A percentile compares a stretch with the other conserved stretches of the same genome.
Conservation (phyloP, 2,888 invertebrate genomes). For the Enchytraeus crypticus region DNA sequence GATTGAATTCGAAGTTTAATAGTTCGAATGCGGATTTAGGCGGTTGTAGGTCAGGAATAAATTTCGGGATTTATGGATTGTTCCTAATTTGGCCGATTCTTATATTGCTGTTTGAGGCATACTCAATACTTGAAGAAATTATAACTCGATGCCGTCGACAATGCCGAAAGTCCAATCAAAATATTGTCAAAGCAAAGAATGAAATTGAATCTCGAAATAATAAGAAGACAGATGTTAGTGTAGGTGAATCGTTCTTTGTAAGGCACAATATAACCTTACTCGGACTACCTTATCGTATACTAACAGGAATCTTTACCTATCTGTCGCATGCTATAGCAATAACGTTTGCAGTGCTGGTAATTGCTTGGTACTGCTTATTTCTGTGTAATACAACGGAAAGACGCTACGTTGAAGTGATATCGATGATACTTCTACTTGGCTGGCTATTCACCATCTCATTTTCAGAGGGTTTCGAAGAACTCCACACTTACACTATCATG, state of each 20-base stretch:
- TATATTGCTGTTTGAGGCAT: slow-evolving; percentile 19
- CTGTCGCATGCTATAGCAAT: slow-evolving; percentile 19
- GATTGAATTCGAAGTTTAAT: neutral
- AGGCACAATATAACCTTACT: too few species aligned
- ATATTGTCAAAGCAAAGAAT: neutral
- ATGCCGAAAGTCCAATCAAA: neutral
- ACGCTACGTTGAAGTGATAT: slow-evolving; percentile 37
- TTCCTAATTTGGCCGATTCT: slow-evolving; percentile 26
- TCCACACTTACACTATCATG: slow-evolving; percentile 44
- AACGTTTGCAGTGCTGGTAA: slow-evolving; percentile 30
- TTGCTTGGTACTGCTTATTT: slow-evolving; percentile 35
- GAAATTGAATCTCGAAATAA: too few species aligned
- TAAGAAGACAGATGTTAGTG: neutral
- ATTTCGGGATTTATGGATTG: slow-evolving; percentile 1
- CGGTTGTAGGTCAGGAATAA: neutral
- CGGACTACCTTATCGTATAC: neutral
- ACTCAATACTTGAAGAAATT: slow-evolving; percentile 19
- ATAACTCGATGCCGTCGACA: neutral
- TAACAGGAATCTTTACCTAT: slow-evolving; percentile 26
- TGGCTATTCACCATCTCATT: slow-evolving; percentile 43
- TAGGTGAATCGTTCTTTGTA: neutral
- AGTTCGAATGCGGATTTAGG: neutral
- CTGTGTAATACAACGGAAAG: slow-evolving; percentile 25
- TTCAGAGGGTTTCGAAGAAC: slow-evolving; percentile 40
- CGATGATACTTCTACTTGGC: slow-evolving; percentile 37